Evolutionary conservation across 2,888 invertebrate genomes (phyloP).

Genomic region (Aleiodes leptofemur): DNA sequence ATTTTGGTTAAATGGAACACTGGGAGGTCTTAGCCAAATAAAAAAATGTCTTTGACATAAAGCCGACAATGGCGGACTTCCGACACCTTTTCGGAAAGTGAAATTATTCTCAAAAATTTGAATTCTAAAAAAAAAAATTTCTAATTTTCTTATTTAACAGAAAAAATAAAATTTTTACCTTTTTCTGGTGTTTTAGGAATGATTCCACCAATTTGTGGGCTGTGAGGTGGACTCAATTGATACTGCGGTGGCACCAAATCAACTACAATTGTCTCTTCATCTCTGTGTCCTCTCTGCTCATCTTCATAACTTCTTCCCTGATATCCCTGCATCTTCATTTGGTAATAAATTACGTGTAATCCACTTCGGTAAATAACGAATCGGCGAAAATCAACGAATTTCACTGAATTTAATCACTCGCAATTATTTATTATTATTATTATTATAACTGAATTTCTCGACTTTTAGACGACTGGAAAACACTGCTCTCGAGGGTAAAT

Average conservation of each 20-base stretch:
- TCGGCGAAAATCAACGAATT: background rate
- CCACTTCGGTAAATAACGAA: background rate
- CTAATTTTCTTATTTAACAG: background rate
- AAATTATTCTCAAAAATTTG: no score
- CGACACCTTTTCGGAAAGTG: background rate
- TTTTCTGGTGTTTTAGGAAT: constrained; percentile 63
- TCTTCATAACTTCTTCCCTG: constrained; percentile 67
- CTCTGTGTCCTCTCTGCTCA: constrained; percentile 64
- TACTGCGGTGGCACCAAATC: constrained; percentile 78
- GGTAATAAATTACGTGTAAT: background rate
- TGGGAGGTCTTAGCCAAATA: constrained; percentile 4
- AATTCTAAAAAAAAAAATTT: no score
- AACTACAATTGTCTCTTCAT: constrained; percentile 77
- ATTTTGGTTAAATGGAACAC: background rate
- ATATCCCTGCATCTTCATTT: constrained; percentile 62
- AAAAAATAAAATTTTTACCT: constrained; percentile 47
- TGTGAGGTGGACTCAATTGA: constrained; percentile 66
- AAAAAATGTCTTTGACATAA: constrained; percentile 1
- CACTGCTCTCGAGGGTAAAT: background rate
- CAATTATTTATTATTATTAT: background rate
- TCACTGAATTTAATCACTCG: constrained; percentile 14
- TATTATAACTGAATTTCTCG: background rate
- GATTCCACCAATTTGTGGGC: constrained; percentile 58
- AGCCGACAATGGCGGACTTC: constrained; percentile 1
- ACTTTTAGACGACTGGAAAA: background rate